phyloP scores from a whole-genome alignment of 1,140 invertebrate genomes.

The Hyles euphorbiae region DNA sequence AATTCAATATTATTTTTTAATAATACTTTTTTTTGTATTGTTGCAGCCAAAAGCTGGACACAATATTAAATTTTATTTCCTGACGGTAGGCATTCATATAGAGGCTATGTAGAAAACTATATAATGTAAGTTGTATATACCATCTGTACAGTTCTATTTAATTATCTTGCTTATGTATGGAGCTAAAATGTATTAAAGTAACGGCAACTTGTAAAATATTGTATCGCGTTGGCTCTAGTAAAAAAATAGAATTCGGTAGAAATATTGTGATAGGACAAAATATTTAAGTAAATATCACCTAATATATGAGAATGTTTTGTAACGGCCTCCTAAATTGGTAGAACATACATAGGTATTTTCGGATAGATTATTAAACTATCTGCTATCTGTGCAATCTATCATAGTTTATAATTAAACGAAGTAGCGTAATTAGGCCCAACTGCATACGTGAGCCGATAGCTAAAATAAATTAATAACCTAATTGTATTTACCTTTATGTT shows the following conservation, averaged over 20 bases:
- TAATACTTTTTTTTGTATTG: conserved; percentile 20
- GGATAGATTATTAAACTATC: conserved; percentile 38
- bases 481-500: too few species aligned
- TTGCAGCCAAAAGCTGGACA: conserved; percentile 82
- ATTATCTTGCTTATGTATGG: conserved; percentile 44
- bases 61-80: conserved; percentile 73
- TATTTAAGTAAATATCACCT: conserved; percentile 19
- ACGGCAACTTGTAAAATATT: conserved; percentile 2
- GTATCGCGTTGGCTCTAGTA: background rate
- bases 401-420: too few species aligned
- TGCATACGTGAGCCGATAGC: too few species aligned
- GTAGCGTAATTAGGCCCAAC: too few species aligned
- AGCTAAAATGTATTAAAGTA: conserved; percentile 44
- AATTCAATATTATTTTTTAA: too few species aligned
- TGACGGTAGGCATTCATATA: conserved; percentile 49
- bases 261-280: conserved; percentile 1
- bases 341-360: conserved; percentile 56
- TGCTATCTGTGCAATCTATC: too few species aligned
- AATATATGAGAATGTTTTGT: conserved; percentile 20
- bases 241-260: background rate
- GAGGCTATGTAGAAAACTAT: conserved; percentile 29
- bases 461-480: too few species aligned
- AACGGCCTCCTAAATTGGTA: conserved; percentile 44
- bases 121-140: conserved; percentile 54
- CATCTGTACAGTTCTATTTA: conserved; percentile 58